Conservation (phyloP, 53 echinoderm and acorn worm species). For the Pentamera pediparva region DNA sequence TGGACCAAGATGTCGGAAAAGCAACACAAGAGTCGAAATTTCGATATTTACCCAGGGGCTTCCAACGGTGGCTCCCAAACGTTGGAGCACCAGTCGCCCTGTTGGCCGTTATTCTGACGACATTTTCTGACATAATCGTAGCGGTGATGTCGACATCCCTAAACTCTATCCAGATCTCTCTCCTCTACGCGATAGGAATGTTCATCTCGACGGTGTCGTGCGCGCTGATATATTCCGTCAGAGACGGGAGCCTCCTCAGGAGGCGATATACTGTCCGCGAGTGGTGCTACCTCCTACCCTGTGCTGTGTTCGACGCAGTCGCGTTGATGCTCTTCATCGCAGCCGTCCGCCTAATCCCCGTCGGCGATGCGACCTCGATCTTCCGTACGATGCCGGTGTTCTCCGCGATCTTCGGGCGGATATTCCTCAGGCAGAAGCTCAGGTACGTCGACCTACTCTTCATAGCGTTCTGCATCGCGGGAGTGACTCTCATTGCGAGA, state of each 20-base stretch:
- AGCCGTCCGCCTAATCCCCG: neutral
- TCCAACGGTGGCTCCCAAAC: slow-evolving; percentile 1
- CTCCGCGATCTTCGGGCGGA: neutral
- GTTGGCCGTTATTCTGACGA: slow-evolving; percentile 7
- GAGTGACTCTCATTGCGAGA: neutral
- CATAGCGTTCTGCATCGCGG: neutral
- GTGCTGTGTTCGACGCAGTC: neutral
- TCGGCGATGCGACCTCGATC: neutral
- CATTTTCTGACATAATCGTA: slow-evolving; percentile 14
- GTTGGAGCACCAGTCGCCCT: neutral
- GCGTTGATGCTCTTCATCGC: neutral
- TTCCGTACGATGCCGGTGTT: neutral
- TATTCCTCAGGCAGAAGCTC: neutral
- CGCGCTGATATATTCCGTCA: neutral
- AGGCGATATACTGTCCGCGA: neutral
- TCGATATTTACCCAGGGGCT: no score
- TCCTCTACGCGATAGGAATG: neutral
- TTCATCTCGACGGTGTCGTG: neutral
- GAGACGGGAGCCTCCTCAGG: neutral
- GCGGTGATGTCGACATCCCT: neutral
- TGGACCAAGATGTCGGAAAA: no score
- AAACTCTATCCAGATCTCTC: neutral
- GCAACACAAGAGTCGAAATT: no score
- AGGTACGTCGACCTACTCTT: neutral
- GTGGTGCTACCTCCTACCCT: neutral